Evolutionary conservation across 2,888 invertebrate genomes (phyloP), one percentile per base, ranked within the genome.

Genomic region (Coelinius sp.): DNA sequence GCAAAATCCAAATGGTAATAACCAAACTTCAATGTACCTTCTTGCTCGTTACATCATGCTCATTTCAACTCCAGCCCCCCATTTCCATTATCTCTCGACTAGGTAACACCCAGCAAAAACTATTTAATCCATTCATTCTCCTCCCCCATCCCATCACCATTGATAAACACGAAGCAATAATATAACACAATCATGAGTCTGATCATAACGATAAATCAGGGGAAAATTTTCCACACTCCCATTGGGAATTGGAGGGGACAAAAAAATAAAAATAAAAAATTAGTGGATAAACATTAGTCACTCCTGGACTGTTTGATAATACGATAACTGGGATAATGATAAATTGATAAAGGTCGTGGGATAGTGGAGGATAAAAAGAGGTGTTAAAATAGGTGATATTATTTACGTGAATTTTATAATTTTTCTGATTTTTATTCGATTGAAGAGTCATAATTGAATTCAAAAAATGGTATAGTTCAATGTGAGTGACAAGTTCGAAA

Each of bases 301-400:
- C 27, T n/a, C n/a, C 2, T 12, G 8, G 56, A 27, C 14, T 27
- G 14, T n/a, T 17, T 56, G 56, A 56, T 56, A 56, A 56, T 56
- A 17, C 14, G 27, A 56, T 56, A 56, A 27, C 56, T 8, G 27
- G 12, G 27, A 27, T 25, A 56, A 17, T 27, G 56, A 27, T 56
- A 12, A 56, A 56, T 56, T 56, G 56, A n/a, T 27, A 25, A 22
- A 14, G 56, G 14, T 24, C n/a, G 14, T 12, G 24, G 24, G 56
- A 25, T 24, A 24, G 14, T 12, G 24, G 14, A 49, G 22, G 24
- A 56, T 56, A 24, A 24, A 10, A 10, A 10, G 35, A 35, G n/a
- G n/a, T 76, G 78, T 77, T 77, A 71, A 6, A 10, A 8, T n/a
- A n/a, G n/a, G 35, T 35, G 35, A 6, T 1, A 6, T 35, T 35